phyloP scores from a whole-genome alignment of 2,888 invertebrate genomes.

The Alsophila aescularia region DNA sequence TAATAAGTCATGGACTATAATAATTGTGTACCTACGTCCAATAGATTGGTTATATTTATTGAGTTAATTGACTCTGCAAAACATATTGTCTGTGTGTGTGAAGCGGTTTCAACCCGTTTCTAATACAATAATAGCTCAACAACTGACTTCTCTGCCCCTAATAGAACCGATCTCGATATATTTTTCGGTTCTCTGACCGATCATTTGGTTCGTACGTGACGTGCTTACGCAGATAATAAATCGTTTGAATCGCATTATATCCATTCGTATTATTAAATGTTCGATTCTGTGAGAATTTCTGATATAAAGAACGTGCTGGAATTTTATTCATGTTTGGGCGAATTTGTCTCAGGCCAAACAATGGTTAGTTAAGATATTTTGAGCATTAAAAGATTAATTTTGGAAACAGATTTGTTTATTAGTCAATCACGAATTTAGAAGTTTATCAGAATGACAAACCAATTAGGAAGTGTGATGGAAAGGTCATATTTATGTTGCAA shows the following conservation, averaged over 20 bases:
- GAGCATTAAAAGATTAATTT: neutral
- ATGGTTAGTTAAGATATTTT: neutral
- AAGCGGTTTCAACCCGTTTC: neutral
- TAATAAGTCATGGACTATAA: too few species aligned
- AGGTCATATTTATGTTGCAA: too few species aligned
- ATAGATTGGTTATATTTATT: too few species aligned
- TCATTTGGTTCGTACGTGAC: conserved; percentile 80
- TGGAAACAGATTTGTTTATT: neutral
- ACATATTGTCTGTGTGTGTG: neutral
- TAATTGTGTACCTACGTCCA: too few species aligned
- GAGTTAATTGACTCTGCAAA: too few species aligned
- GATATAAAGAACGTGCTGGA: conserved; percentile 69
- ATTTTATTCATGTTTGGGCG: conserved; percentile 48
- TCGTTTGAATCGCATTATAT: conserved; percentile 78
- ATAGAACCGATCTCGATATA: conserved; percentile 77
- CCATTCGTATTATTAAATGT: conserved; percentile 81
- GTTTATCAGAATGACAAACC: too few species aligned
- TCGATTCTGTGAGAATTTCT: conserved; percentile 79
- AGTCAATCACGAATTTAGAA: neutral
- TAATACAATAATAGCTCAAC: neutral
- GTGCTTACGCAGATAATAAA: conserved; percentile 79
- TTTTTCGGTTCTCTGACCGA: conserved; percentile 76
- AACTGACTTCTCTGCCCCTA: conserved; percentile 44
- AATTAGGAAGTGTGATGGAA: too few species aligned
- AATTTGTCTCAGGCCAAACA: conserved; percentile 8